phyloP scores from a whole-genome alignment of 30 jellyfish, hydroid and myxozoan species.

The Morbakka virulenta region DNA sequence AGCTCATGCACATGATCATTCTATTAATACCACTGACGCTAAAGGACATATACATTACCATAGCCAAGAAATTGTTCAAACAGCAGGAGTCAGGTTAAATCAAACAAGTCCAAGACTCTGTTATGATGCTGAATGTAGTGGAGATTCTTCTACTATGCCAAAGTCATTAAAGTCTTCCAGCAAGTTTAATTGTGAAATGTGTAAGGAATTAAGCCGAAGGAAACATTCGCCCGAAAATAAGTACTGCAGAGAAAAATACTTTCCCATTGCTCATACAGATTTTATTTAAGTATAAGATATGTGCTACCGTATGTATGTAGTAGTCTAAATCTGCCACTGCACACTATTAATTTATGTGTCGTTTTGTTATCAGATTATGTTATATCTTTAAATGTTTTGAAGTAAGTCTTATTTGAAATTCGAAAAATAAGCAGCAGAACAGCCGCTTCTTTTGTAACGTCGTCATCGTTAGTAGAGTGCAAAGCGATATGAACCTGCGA shows the following conservation, averaged over 20 bases:
- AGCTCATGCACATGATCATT: not conserved
- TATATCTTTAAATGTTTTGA: no score
- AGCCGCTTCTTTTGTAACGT: no score
- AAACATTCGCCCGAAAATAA: slow-evolving; percentile 61
- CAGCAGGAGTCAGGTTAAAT: not conserved
- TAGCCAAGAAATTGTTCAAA: not conserved
- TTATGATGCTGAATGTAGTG: slow-evolving; percentile 16
- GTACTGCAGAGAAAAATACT: slow-evolving; percentile 89
- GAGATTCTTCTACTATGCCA: slow-evolving; percentile 35
- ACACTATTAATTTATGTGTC: no score
- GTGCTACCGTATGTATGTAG: no score
- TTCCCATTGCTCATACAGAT: slow-evolving; percentile 77
- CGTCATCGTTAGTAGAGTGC: no score
- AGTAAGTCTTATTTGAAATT: no score
- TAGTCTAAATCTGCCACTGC: no score
- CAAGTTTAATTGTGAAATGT: slow-evolving; percentile 83
- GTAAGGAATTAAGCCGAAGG: slow-evolving; percentile 70
- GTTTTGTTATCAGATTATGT: no score
- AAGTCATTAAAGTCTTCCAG: slow-evolving; percentile 50
- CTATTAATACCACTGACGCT: not conserved
- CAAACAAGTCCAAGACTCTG: not conserved
- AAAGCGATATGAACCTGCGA: no score
- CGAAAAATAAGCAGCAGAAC: no score
- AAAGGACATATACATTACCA: not conserved
- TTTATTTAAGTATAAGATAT: no score